Percentiles rank a stretch among this genome's conserved stretches.
phyloP scores from a whole-genome alignment of 2,797 vertebrate genomes.

The Sebastes reedi region DNA sequence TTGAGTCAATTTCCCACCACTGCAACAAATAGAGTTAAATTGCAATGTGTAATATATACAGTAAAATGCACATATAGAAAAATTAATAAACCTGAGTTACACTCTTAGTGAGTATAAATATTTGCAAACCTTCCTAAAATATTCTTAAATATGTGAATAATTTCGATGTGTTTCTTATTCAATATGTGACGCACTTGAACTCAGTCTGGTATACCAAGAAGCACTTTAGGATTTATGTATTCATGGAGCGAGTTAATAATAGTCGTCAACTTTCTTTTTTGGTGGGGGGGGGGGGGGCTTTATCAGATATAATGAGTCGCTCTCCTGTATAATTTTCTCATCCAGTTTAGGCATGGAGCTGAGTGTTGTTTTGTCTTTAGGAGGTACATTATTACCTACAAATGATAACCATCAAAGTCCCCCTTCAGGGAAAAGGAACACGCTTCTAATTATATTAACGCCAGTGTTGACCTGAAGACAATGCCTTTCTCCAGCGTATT shows the following conservation, averaged over 20 bases:
- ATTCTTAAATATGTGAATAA: background rate
- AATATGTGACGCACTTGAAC: constrained; percentile 25
- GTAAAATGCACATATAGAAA: background rate
- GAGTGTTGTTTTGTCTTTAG: constrained; percentile 78
- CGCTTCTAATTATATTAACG: constrained; percentile 75
- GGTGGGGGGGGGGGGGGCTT: constrained; percentile 17
- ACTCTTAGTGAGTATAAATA: background rate
- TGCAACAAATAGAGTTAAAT: background rate
- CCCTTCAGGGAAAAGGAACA: constrained; percentile 66
- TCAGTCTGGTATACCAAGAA: background rate
- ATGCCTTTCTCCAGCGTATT: constrained; percentile 51
- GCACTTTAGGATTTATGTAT: constrained; percentile 35
- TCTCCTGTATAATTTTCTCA: constrained; percentile 74
- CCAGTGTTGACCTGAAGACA: constrained; percentile 69
- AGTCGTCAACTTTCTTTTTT: constrained; percentile 27
- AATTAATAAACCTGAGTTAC: background rate
- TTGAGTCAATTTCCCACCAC: background rate
- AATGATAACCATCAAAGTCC: constrained; percentile 72
- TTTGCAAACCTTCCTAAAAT: constrained; percentile 23
- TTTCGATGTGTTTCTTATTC: constrained; percentile 12
- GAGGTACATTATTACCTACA: constrained; percentile 78
- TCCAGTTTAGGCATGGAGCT: constrained; percentile 56
- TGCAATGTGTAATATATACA: background rate
- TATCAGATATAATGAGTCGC: constrained; percentile 64
- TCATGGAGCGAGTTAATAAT: constrained; percentile 54